Percentiles rank a stretch among this genome's conserved stretches.
phyloP scores from a whole-genome alignment of 1,140 invertebrate genomes.

The Scaptomyza graminum region DNA sequence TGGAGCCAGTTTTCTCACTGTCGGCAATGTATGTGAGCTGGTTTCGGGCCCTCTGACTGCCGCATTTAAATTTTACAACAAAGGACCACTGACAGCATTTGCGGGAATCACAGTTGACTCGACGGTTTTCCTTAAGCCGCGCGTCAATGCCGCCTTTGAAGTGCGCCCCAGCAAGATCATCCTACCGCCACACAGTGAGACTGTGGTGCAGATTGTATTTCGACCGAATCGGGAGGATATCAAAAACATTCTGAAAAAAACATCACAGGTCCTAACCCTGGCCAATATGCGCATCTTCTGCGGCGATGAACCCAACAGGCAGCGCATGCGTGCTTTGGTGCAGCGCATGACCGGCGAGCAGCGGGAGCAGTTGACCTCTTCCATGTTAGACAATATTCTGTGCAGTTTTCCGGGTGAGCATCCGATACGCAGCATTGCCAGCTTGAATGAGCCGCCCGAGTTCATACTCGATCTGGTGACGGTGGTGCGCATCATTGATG shows the following conservation, averaged over 20 bases:
- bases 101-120: slow-evolving; percentile 71
- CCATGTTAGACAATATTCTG: slow-evolving; percentile 68
- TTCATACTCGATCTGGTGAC: slow-evolving; percentile 71
- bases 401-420: slow-evolving; percentile 60
- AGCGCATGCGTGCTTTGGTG: slow-evolving; percentile 72
- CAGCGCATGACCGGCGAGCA: slow-evolving; percentile 63
- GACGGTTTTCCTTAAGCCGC: slow-evolving; percentile 67
- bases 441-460: slow-evolving; percentile 69
- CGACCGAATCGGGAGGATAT: slow-evolving; percentile 75
- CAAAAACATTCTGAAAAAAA: slow-evolving; percentile 77
- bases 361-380: slow-evolving; percentile 60
- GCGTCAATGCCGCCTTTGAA: slow-evolving; percentile 68
- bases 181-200: slow-evolving; percentile 56
- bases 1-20: slow-evolving; percentile 70
- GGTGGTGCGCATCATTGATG: slow-evolving; percentile 73
- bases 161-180: slow-evolving; percentile 64
- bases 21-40: slow-evolving; percentile 74
- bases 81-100: slow-evolving; percentile 75
- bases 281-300: slow-evolving; percentile 80
- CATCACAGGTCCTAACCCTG: slow-evolving; percentile 65
- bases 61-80: slow-evolving; percentile 73
- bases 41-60: slow-evolving; percentile 57
- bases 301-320: slow-evolving; percentile 78
- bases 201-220: slow-evolving; percentile 62
- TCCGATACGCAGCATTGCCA: slow-evolving; percentile 50